Base-by-base conservation (phyloP, 2,797 vertebrate species). In the Spinibarbus caldwelli region DNA sequence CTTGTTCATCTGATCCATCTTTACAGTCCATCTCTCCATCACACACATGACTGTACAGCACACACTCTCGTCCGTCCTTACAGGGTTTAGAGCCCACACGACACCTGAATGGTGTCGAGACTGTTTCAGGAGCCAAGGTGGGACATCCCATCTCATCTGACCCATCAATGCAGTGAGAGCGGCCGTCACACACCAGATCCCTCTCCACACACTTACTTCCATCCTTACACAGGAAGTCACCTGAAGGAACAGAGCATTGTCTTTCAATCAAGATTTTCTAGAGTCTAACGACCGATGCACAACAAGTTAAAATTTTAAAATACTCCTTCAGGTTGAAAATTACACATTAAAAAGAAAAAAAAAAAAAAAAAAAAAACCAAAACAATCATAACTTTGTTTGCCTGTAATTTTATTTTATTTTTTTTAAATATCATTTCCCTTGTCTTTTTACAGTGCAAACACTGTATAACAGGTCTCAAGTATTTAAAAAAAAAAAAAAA, bases 1-100 rank as follows among this genome's bases (percentile, higher is more conserved):
- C 90, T 0, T 93, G 87, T 90, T 98, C 97, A 85, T 98, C 96
- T 0, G 96, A 97, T 45, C 95, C 96, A 54, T 97, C 97, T 0
- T 1, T 41, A 38, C 97, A 97, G 91, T 97, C 96, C 0, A 26
- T 86, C 71, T 96, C 95, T 3, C 96, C 96, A 23, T 95, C 96
- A 82, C 97, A 98, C 21, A 96, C 2, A 5, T 95, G 95, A 19
- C 90, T 94, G 67, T 86, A 87, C 19, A 94, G 88, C 36, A 98
- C 88, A 0, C 96, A 97, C 59, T 93, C 94, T 0, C 80, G 90
- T 52, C 94, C 94, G 0, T 97, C 95, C 3, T 1, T 78, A 87
- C 96, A 98, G 0, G 19, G 90, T 62, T 93, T 81, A 0, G 93
- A 95, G 88, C 89, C 93, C 10, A 19, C 85, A 57, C 89, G 95